phyloP scores from a whole-genome alignment of 2,888 invertebrate species.

The Hybos culiciformis region DNA sequence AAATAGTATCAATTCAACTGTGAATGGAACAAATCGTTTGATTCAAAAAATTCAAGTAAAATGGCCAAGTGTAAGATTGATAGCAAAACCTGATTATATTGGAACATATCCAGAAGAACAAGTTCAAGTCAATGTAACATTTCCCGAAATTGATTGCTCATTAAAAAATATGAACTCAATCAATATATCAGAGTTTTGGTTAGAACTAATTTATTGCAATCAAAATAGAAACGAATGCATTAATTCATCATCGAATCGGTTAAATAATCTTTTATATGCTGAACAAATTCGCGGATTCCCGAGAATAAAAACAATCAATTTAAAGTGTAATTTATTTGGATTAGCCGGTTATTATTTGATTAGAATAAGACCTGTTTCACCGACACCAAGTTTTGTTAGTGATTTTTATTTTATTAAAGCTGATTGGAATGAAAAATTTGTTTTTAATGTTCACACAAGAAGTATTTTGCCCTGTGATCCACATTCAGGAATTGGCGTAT shows the following conservation, averaged over 20 bases:
- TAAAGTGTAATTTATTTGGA: constrained; percentile 69
- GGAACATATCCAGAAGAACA: constrained; percentile 66
- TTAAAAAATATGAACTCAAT: constrained; percentile 30
- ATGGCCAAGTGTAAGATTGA: constrained; percentile 64
- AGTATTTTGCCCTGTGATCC: constrained; percentile 74
- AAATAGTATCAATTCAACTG: too few species aligned
- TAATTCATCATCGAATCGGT: constrained; percentile 32
- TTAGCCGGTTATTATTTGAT: constrained; percentile 70
- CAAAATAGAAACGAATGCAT: constrained; percentile 56
- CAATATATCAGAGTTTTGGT: constrained; percentile 53
- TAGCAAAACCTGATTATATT: constrained; percentile 59
- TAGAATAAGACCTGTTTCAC: constrained; percentile 51
- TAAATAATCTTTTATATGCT: constrained; percentile 52
- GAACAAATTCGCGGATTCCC: constrained; percentile 65
- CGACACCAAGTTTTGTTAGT: constrained; percentile 45
- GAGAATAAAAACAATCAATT: constrained; percentile 49
- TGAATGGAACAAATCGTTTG: constrained; percentile 25
- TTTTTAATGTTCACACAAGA: constrained; percentile 69
- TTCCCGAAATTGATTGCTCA: constrained; percentile 55
- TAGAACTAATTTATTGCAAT: constrained; percentile 70
- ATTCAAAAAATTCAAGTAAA: constrained; percentile 54
- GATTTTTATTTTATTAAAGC: constrained; percentile 37
- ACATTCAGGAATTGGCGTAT: constrained; percentile 55
- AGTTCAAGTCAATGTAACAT: constrained; percentile 60
- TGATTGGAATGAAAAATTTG: constrained; percentile 73